phyloP scores from a whole-genome alignment of 1,140 invertebrate genomes.

The Drosophila chauvacae region DNA sequence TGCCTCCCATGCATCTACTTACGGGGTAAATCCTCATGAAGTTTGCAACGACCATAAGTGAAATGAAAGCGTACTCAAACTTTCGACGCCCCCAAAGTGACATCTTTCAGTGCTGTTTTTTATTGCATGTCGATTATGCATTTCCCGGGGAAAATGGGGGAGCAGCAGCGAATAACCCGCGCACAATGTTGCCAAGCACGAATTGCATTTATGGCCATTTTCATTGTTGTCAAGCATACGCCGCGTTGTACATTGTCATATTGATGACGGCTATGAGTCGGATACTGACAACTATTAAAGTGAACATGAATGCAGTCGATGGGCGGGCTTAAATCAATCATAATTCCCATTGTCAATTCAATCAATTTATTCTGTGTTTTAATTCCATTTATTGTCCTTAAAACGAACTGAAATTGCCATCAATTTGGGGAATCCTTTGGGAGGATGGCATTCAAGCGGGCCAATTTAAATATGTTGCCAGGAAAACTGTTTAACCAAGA shows the following conservation, averaged over 20 bases:
- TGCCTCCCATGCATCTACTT: neutral
- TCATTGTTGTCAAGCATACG: slow-evolving; percentile 50
- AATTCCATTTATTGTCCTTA: slow-evolving; percentile 61
- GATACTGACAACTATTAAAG: slow-evolving; percentile 31
- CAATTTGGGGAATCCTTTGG: slow-evolving; percentile 22
- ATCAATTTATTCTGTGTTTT: slow-evolving; percentile 56
- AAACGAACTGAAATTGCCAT: slow-evolving; percentile 53
- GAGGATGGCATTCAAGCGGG: slow-evolving; percentile 1
- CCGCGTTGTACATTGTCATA: slow-evolving; percentile 57
- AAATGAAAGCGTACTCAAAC: slow-evolving; percentile 17
- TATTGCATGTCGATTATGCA: slow-evolving; percentile 64
- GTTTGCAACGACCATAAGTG: neutral
- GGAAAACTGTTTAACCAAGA: slow-evolving; percentile 62
- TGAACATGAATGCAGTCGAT: slow-evolving; percentile 22
- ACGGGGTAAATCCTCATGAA: neutral
- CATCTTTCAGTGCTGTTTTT: slow-evolving; percentile 26
- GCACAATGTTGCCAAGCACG: slow-evolving; percentile 46
- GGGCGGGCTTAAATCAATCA: slow-evolving; percentile 51
- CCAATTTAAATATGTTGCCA: slow-evolving; percentile 36
- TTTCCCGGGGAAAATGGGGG: slow-evolving; percentile 24
- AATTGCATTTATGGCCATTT: slow-evolving; percentile 27
- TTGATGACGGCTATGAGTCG: slow-evolving; percentile 35
- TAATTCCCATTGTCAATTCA: slow-evolving; percentile 57
- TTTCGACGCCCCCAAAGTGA: slow-evolving; percentile 6
- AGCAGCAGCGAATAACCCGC: slow-evolving; percentile 14